Percentiles rank a stretch among this genome's conserved stretches.
Evolutionary conservation across 2,888 invertebrate genomes (phyloP).

Genomic region (Yponomeuta plumbellus): DNA sequence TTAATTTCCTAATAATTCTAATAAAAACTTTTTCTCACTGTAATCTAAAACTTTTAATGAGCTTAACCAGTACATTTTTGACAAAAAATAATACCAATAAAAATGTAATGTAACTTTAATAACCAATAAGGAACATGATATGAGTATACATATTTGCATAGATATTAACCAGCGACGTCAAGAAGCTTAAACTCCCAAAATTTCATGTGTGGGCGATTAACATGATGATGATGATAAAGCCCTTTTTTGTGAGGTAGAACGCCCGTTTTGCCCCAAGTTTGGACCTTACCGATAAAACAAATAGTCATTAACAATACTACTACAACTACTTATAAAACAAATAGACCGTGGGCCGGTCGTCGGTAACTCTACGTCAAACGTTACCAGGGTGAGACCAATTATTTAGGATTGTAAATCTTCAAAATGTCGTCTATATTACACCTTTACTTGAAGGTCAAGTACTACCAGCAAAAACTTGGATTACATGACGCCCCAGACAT

Average conservation of each 20-base stretch:
- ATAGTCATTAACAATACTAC: too few relatives aligned
- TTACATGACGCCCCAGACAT: too few relatives aligned
- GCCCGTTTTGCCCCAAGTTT: background rate
- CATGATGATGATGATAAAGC: slow-evolving; percentile 48
- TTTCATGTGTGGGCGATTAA: slow-evolving; percentile 41
- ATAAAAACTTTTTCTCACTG: background rate
- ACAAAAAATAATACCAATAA: background rate
- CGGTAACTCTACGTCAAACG: too few relatives aligned
- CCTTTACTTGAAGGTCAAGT: too few relatives aligned
- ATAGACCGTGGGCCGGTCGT: too few relatives aligned
- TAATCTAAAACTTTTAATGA: background rate
- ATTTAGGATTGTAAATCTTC: too few relatives aligned
- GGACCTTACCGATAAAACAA: background rate
- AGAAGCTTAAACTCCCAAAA: slow-evolving; percentile 9
- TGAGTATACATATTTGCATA: slow-evolving; percentile 16
- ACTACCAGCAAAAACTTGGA: too few relatives aligned
- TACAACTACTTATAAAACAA: too few relatives aligned
- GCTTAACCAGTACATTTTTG: too few relatives aligned
- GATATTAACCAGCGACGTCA: slow-evolving; percentile 15
- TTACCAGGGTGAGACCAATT: too few relatives aligned
- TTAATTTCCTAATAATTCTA: background rate
- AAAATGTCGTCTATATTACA: too few relatives aligned
- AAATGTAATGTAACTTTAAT: slow-evolving; percentile 15
- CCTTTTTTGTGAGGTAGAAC: slow-evolving; percentile 22
- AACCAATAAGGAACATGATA: slow-evolving; percentile 17